A percentile compares a stretch with the other conserved stretches of the same genome.
phyloP scores from a whole-genome alignment of 2,113 vertebrate species.

The Ellobius talpinus region DNA sequence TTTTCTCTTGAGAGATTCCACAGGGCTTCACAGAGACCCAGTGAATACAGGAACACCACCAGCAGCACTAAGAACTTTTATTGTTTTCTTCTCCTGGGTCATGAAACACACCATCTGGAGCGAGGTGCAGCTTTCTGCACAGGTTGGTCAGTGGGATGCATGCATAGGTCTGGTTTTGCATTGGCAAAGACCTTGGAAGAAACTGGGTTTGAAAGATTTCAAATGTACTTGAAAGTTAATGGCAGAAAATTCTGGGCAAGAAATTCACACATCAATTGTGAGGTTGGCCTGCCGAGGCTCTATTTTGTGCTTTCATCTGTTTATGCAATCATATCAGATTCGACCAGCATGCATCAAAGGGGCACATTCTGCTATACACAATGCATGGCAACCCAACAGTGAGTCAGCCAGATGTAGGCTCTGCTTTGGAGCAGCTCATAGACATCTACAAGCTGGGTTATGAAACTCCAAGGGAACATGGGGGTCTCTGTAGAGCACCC shows the following conservation, averaged over 20 bases:
- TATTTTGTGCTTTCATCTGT: not conserved
- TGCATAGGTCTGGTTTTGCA: not conserved
- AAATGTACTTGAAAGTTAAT: not conserved
- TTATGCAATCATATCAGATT: not conserved
- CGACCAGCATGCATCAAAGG: not conserved
- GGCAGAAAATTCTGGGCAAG: constrained; percentile 1
- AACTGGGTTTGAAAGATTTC: not conserved
- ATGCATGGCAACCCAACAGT: not conserved
- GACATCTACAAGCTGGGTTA: not conserved
- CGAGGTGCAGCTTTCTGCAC: not conserved
- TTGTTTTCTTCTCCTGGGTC: not conserved
- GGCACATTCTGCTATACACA: not conserved
- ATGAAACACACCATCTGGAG: not conserved
- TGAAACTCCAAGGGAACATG: not conserved
- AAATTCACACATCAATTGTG: not conserved
- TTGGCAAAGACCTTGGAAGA: not conserved
- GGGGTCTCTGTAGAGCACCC: not conserved
- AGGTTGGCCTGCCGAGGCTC: not conserved
- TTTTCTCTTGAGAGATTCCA: not conserved
- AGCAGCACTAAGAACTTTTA: not conserved
- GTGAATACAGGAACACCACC: not conserved
- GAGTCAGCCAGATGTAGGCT: too few species aligned
- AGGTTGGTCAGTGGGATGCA: not conserved
- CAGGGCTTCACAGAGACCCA: not conserved
- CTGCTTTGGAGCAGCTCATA: not conserved